Base-by-base conservation (phyloP, 1,140 invertebrate species). In the Heliconius nattereri region DNA sequence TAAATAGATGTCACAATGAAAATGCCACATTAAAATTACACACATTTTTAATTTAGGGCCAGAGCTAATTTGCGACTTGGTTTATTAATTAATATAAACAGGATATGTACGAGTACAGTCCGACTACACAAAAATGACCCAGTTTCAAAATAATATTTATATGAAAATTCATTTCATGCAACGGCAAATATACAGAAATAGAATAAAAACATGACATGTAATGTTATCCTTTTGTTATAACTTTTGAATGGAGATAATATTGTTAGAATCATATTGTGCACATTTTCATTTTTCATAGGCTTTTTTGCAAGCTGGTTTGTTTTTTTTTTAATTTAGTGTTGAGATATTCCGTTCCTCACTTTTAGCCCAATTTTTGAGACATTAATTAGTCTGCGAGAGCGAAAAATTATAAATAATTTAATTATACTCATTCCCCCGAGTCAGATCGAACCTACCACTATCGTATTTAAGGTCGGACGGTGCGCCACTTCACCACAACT, bases 101-200 rank as follows among this genome's bases (percentile, higher is more conserved):
- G 13, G 16, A 40, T 73, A 23, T 7, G 11, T 60, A 73, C 5
- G 13, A 60, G 54, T 66, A 66, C 16, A 66, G 60, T 66, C 60
- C 26, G 19, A 66, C 60, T 66, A 29, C 3, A 66, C 60, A 66
- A 16, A 66, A 66, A 29, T 66, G 60, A 66, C 60, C 60, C 60
- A 66, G 60, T 29, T 66, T 66, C 23, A 66, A 66, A 66, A 66
- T 66, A 16, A 66, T 29, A 29, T 66, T 66, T 29, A 16, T 66
- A 66, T 66, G 13, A 66, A 66, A 66, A 66, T 66, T 66, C 60
- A 29, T 66, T 66, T 66, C 60, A 29, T 13, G 23, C 23, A 66
- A 66, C 60, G 23, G n/a, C 60, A 66, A 66, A 66, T 66, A 13
- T 29, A 29, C 60, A 66, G 60, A 66, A 66, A 66, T 66, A 66